Percentiles rank a stretch among this genome's conserved stretches.
phyloP scores from a whole-genome alignment of 2,113 vertebrate species.

The Dromaius novaehollandiae region DNA sequence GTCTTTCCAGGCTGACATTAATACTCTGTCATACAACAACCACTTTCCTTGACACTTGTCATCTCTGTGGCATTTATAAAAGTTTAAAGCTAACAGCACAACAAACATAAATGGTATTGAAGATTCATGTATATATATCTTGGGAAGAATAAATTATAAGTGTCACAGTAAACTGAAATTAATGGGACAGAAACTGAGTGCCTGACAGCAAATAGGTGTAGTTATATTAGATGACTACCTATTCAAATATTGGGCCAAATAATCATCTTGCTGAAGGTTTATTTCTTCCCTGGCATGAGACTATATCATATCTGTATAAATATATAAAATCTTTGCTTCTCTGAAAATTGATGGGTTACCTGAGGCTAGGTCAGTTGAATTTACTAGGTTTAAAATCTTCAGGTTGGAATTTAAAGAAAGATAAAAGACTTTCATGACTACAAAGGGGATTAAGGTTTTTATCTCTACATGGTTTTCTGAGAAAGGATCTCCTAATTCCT shows the following conservation, averaged over 20 bases:
- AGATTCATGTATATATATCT: slow-evolving; percentile 18
- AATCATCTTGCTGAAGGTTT: not conserved
- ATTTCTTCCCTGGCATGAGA: not conserved
- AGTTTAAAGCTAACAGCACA: slow-evolving; percentile 31
- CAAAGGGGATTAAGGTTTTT: not conserved
- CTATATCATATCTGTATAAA: not conserved
- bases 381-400: not conserved
- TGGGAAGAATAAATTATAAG: slow-evolving; percentile 16
- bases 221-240: not conserved
- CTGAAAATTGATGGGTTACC: not conserved
- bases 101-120: not conserved
- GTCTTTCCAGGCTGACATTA: slow-evolving; percentile 27
- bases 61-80: slow-evolving; percentile 18
- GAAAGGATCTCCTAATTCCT: not conserved
- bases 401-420: not conserved
- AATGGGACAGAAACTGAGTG: not conserved
- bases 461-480: not conserved
- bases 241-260: not conserved
- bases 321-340: not conserved
- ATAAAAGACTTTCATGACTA: not conserved
- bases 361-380: not conserved
- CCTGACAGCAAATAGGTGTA: not conserved
- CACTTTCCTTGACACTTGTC: slow-evolving; percentile 6
- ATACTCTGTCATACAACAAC: not conserved
- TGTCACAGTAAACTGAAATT: slow-evolving; percentile 12